These are phyloP conservation scores for Acromyrmex charruanus DNA, from an alignment of 1,140 invertebrate genomes.

Conservation along the genomic window DNA sequence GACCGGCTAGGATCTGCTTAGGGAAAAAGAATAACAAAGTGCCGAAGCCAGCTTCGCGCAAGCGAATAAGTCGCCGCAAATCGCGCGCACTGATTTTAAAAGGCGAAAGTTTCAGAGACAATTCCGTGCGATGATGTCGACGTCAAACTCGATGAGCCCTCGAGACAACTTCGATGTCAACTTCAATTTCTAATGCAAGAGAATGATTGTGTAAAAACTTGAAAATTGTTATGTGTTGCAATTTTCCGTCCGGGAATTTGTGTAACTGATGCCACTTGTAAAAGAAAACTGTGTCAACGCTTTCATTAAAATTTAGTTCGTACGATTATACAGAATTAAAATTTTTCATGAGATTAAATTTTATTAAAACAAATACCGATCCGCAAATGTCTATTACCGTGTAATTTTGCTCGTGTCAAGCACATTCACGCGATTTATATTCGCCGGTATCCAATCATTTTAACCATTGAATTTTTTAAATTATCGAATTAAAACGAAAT, in stretches of 20 bases:
- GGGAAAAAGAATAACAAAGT: neutral
- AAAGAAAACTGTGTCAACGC: neutral
- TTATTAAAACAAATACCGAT: constrained; percentile 6
- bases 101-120: constrained; percentile 35
- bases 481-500: neutral
- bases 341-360: constrained; percentile 1
- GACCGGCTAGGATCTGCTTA: constrained; percentile 9
- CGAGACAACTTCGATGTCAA: constrained; percentile 5
- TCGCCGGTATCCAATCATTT: neutral
- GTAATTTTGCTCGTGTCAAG: constrained; percentile 2
- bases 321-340: constrained; percentile 1
- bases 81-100: constrained; percentile 11
- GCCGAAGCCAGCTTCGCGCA: neutral
- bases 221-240: constrained; percentile 27
- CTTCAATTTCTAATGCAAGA: constrained; percentile 10
- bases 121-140: constrained; percentile 29
- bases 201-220: constrained; percentile 27
- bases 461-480: constrained; percentile 2
- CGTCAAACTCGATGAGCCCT: constrained; percentile 1
- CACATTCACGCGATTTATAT: neutral
- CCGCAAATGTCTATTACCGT: neutral
- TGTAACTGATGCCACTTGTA: neutral
- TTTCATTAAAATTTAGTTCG: neutral
- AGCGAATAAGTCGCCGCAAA: neutral
- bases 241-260: constrained; percentile 14